Evolutionary conservation across 2,888 invertebrate species (phyloP).

Genomic region (Tenthredo livida): DNA sequence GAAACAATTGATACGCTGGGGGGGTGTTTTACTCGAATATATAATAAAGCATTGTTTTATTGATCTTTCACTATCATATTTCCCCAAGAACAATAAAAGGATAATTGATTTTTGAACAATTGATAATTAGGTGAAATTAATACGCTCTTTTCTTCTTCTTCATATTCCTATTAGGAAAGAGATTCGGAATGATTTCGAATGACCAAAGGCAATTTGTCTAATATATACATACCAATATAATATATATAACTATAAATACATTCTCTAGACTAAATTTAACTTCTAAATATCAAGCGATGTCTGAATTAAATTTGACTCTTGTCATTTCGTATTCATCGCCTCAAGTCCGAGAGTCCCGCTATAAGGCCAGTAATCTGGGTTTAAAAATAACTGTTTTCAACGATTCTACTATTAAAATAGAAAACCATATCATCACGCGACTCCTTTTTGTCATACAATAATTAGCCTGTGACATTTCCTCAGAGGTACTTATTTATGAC

Average conservation of each 20-base stretch:
- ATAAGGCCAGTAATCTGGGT: neutral
- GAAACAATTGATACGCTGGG: neutral
- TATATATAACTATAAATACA: neutral
- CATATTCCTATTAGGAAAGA: neutral
- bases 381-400: conserved; percentile 33
- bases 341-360: conserved; percentile 29
- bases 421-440: neutral
- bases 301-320: neutral
- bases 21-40: neutral
- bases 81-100: neutral
- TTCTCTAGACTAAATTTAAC: conserved; percentile 11
- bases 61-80: neutral
- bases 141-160: neutral
- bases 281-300: neutral
- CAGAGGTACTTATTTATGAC: neutral
- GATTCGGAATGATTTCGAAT: neutral
- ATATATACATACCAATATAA: neutral
- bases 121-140: neutral
- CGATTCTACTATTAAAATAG: conserved; percentile 10
- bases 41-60: neutral
- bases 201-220: neutral
- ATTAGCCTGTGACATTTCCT: neutral
- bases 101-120: neutral
- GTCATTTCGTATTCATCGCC: conserved; percentile 11
- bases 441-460: neutral